Evolutionary conservation across 2,113 vertebrate species (phyloP).

Genomic region (Atrichornis clamosus): DNA sequence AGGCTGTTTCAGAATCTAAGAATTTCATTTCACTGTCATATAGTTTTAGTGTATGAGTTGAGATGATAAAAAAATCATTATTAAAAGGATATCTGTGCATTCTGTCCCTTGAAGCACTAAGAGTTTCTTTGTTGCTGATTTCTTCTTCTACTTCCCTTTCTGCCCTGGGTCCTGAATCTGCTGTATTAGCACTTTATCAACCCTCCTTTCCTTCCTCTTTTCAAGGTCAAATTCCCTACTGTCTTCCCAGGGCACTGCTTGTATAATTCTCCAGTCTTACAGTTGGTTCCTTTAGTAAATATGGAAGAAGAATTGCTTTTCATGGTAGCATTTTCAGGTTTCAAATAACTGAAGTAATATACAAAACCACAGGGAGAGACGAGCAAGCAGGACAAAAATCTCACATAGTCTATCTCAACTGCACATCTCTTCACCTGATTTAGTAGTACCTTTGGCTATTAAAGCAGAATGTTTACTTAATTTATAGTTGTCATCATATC

Average conservation of each 20-base stretch:
- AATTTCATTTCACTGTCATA: background rate
- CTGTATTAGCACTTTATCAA: background rate
- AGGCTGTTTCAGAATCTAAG: background rate
- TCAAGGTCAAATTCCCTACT: background rate
- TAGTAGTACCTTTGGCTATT: background rate
- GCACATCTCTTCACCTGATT: background rate
- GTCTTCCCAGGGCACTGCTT: background rate
- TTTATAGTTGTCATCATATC: background rate
- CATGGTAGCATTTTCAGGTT: background rate
- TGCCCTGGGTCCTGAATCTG: background rate
- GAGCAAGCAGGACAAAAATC: background rate
- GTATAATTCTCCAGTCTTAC: background rate
- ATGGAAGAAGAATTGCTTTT: background rate
- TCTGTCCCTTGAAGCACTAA: background rate
- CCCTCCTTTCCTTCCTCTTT: background rate
- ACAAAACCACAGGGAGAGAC: background rate
- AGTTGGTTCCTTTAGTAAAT: background rate
- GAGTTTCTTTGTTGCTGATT: background rate
- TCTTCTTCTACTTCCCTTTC: background rate
- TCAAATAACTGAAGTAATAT: background rate
- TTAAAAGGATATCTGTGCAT: background rate
- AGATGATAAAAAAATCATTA: background rate
- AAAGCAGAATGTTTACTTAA: background rate
- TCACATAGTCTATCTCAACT: background rate
- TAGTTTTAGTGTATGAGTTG: background rate